Conservation (phyloP, 2,113 vertebrate species). For the Lycocorax pyrrhopterus region DNA sequence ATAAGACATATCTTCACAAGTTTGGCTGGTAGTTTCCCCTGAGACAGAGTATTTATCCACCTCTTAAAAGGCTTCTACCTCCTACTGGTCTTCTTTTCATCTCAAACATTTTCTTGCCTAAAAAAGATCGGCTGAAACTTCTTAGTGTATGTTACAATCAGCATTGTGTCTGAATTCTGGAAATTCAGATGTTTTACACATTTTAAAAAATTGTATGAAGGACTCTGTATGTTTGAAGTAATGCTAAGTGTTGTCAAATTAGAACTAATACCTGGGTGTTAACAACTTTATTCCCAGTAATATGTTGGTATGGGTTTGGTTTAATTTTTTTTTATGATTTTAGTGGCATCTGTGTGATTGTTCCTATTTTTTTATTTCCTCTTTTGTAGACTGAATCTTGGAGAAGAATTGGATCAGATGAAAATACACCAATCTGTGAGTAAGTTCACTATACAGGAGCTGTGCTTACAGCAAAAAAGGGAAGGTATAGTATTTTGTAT, state of each 20-base stretch:
- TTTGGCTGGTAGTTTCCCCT: neutral
- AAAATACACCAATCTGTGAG: conserved; percentile 74
- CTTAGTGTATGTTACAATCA: neutral
- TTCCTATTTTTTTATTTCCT: neutral
- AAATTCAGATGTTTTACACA: neutral
- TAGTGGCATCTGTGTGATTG: neutral
- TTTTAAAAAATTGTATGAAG: neutral
- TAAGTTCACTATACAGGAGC: conserved; percentile 74
- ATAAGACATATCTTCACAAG: neutral
- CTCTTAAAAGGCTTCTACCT: neutral
- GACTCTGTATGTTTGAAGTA: neutral
- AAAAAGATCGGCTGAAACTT: neutral
- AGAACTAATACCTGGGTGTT: neutral
- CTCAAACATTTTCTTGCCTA: neutral
- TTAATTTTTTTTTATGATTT: neutral
- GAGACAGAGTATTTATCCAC: neutral
- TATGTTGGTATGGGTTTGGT: neutral
- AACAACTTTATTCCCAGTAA: neutral
- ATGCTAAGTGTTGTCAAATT: neutral
- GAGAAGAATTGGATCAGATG: conserved; percentile 83
- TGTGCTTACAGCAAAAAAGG: conserved; percentile 69
- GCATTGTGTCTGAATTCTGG: neutral
- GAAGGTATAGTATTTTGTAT: conserved; percentile 63
- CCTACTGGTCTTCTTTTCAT: neutral
- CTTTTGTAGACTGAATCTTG: conserved; percentile 75